A percentile compares a stretch with the other conserved stretches of the same genome.
Evolutionary conservation across 2,888 invertebrate species (phyloP).

Genomic region (Nematopogon swammerdamellus): DNA sequence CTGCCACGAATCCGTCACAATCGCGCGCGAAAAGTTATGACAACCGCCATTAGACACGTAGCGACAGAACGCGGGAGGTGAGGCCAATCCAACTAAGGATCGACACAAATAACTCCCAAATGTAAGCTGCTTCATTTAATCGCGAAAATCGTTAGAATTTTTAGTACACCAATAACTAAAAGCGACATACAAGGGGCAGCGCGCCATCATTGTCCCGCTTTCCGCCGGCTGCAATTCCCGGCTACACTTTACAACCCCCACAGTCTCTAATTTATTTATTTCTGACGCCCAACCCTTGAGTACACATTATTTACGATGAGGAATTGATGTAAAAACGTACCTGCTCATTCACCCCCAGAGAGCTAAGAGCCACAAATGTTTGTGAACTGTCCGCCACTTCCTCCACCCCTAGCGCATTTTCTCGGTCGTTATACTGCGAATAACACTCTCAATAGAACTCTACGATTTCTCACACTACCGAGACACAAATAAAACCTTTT

Average conservation of each 20-base stretch:
- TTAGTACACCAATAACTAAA: too few relatives aligned
- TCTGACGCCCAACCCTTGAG: neutral
- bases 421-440: too few relatives aligned
- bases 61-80: constrained; percentile 45
- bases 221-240: neutral
- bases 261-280: neutral
- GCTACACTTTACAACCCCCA: neutral
- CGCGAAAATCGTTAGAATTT: too few relatives aligned
- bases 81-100: constrained; percentile 32
- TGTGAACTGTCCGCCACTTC: neutral
- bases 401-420: neutral
- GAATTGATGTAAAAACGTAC: constrained; percentile 26
- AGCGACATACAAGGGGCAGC: too few relatives aligned
- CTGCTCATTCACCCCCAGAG: constrained; percentile 39
- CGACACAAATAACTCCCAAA: too few relatives aligned
- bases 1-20: constrained; percentile 56
- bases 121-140: too few relatives aligned
- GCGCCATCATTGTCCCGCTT: neutral
- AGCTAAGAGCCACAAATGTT: neutral
- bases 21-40: constrained; percentile 56
- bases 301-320: neutral
- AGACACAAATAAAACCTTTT: too few relatives aligned
- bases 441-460: too few relatives aligned
- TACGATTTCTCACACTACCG: too few relatives aligned
- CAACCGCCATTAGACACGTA: constrained; percentile 58